phyloP scores from a whole-genome alignment of 1,140 invertebrate species.

The Lamellibrachia luymesi region DNA sequence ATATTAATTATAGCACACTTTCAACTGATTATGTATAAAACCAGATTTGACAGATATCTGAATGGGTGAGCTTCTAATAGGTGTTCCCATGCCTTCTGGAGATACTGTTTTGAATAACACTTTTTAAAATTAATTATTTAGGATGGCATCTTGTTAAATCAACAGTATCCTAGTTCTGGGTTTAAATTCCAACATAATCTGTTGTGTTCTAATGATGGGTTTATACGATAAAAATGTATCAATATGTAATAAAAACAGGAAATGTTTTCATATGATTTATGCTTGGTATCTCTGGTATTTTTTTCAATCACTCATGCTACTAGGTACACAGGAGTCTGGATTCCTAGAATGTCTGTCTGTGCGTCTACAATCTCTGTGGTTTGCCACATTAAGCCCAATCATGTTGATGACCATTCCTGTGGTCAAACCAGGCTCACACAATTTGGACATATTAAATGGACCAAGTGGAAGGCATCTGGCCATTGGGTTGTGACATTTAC shows the following conservation, averaged over 20 bases:
- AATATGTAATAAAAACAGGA: neutral
- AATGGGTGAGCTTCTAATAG: no score
- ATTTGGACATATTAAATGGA: constrained; percentile 1
- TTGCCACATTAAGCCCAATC: neutral
- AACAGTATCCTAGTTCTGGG: neutral
- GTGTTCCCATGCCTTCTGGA: no score
- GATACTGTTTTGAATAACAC: no score
- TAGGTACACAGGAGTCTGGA: neutral
- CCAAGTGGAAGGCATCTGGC: neutral
- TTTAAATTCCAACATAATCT: neutral
- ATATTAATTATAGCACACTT: no score
- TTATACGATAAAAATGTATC: neutral
- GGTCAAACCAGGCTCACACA: neutral
- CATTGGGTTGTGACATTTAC: neutral
- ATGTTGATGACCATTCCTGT: neutral
- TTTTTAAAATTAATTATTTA: neutral
- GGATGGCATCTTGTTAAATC: neutral
- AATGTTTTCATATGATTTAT: neutral
- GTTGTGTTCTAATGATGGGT: neutral
- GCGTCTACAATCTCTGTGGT: neutral
- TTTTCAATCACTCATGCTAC: neutral
- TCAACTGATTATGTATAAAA: no score
- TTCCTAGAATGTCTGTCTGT: neutral
- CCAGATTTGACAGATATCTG: no score
- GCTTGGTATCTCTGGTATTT: neutral